Conservation (phyloP, 2,888 invertebrate genomes). For the Helobdella robusta region DNA sequence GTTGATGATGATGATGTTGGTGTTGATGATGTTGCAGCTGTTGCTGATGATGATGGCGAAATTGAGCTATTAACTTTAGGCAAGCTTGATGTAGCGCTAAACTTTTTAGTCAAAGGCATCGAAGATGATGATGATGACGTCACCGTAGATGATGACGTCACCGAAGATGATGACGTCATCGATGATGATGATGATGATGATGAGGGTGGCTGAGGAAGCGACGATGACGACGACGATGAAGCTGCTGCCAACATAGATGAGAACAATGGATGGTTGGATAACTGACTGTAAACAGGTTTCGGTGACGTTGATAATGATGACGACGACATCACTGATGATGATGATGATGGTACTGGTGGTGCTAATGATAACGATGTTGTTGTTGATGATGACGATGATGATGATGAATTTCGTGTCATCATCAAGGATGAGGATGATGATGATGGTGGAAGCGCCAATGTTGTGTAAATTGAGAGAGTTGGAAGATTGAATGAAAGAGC, state of each 20-base stretch:
- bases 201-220: conserved; percentile 1
- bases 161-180: background rate
- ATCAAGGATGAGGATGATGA: background rate
- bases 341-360: background rate
- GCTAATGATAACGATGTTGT: too few species aligned
- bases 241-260: background rate
- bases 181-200: background rate
- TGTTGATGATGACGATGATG: too few species aligned
- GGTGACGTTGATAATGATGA: background rate
- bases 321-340: background rate
- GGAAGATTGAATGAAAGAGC: conserved; percentile 10
- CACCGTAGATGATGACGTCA: background rate
- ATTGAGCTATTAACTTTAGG: too few species aligned
- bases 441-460: background rate
- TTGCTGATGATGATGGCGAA: too few species aligned
- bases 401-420: too few species aligned
- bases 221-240: background rate
- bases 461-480: conserved; percentile 20
- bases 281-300: too few species aligned
- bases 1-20: too few species aligned
- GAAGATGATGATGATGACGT: background rate
- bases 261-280: too few species aligned
- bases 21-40: too few species aligned
- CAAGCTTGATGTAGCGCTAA: background rate
- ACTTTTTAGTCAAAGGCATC: background rate